phyloP scores from a whole-genome alignment of 2,888 invertebrate genomes.

The Eutolmus rufibarbis region DNA sequence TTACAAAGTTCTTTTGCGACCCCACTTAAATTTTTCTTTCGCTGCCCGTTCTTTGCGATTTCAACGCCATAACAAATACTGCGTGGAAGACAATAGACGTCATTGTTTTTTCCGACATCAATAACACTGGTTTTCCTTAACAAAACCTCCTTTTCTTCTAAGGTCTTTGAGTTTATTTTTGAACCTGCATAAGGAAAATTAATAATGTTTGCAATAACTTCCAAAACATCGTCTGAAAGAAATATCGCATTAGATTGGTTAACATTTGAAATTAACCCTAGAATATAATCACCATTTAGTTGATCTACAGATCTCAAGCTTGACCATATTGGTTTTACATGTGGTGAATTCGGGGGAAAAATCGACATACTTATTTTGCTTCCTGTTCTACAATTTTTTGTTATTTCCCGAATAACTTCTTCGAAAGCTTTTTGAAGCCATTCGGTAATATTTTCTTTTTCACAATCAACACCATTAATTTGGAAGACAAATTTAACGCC shows the following conservation, averaged over 20 bases:
- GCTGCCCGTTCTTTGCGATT: not conserved
- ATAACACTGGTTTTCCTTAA: not conserved
- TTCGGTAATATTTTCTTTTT: not conserved
- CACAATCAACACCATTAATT: not conserved
- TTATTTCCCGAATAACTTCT: not conserved
- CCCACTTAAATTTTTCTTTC: too few species aligned
- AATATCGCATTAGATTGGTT: not conserved
- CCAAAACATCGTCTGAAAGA: not conserved
- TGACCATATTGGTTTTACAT: not conserved
- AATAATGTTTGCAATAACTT: not conserved
- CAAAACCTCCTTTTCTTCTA: not conserved
- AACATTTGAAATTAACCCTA: not conserved
- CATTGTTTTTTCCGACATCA: too few species aligned
- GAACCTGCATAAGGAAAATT: not conserved
- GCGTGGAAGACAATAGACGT: not conserved
- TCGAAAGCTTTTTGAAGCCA: not conserved
- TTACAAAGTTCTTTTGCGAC: too few species aligned
- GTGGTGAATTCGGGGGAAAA: not conserved
- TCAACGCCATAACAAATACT: not conserved
- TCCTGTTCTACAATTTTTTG: not conserved
- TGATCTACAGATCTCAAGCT: not conserved
- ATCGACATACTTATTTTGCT: not conserved
- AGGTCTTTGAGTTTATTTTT: not conserved
- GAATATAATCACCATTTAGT: not conserved
- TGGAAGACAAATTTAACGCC: not conserved